Evolutionary conservation across 2,888 invertebrate species (phyloP).

Genomic region (Pterostichus madidus): DNA sequence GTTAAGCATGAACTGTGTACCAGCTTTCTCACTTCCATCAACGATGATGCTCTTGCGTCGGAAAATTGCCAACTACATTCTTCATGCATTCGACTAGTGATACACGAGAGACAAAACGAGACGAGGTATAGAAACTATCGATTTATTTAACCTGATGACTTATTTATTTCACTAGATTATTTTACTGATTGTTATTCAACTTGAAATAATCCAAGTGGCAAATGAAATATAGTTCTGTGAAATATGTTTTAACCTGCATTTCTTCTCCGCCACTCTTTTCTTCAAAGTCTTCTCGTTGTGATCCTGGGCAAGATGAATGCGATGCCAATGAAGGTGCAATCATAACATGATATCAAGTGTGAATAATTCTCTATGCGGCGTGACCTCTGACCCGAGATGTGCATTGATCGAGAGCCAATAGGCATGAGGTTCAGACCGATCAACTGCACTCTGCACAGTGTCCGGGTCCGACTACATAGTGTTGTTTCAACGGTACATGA

Average conservation of each 20-base stretch:
- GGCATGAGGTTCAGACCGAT: conserved; percentile 34
- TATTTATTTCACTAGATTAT: too few species aligned
- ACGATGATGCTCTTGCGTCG: too few species aligned
- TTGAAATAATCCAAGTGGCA: too few species aligned
- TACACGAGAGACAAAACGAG: too few species aligned
- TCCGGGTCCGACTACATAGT: neutral
- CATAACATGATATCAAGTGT: conserved; percentile 55
- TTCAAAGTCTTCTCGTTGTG: neutral
- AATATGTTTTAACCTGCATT: neutral
- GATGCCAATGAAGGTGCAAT: conserved; percentile 40
- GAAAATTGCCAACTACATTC: too few species aligned
- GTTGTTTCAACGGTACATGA: neutral
- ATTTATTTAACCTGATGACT: too few species aligned
- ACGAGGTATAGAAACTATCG: too few species aligned
- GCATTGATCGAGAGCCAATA: conserved; percentile 51
- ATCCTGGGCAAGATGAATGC: conserved; percentile 21
- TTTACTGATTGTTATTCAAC: too few species aligned
- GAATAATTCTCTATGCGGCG: conserved; percentile 43
- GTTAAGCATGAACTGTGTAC: conserved; percentile 35
- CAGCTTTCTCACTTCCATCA: conserved; percentile 15
- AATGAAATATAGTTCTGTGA: neutral
- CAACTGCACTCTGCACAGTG: neutral
- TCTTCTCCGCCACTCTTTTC: too few species aligned
- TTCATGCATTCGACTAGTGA: too few species aligned
- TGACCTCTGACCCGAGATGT: conserved; percentile 41